These are phyloP conservation scores for Conops quadrifasciatus DNA, from an alignment of 2,888 invertebrate genomes.

Conservation along the genomic window DNA sequence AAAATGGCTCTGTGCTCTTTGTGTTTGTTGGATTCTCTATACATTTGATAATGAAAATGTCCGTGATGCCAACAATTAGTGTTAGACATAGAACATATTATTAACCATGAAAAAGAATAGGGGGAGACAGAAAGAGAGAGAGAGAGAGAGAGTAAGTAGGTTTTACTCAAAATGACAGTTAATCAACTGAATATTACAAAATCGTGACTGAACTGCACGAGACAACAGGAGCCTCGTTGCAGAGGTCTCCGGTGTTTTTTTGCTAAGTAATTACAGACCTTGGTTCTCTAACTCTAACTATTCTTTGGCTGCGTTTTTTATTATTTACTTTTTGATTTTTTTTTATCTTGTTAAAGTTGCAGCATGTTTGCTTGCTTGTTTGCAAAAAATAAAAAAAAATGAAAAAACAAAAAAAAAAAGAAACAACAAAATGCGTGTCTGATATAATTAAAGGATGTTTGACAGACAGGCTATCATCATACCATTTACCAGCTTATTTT, in stretches of 20 bases:
- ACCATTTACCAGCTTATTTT: too few relatives aligned
- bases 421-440: too few relatives aligned
- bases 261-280: neutral
- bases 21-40: too few relatives aligned
- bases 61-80: constrained; percentile 1
- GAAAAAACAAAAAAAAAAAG: neutral
- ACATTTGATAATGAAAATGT: neutral
- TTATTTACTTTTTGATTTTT: too few relatives aligned
- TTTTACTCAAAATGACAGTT: constrained; percentile 3
- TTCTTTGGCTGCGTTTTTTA: too few relatives aligned
- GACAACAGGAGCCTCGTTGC: too few relatives aligned
- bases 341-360: too few relatives aligned
- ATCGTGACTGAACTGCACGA: constrained; percentile 2
- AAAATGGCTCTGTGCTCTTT: too few relatives aligned
- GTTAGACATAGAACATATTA: neutral
- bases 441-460: too few relatives aligned
- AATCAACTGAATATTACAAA: neutral
- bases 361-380: neutral
- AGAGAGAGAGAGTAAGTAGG: neutral
- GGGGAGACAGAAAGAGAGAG: neutral
- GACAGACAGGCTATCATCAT: too few relatives aligned
- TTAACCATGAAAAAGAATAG: neutral
- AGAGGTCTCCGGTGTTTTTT: neutral
- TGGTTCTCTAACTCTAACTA: too few relatives aligned
- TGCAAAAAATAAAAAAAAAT: neutral